A percentile compares a stretch with the other conserved stretches of the same genome.
Conservation (phyloP, 2,113 vertebrate species). For the Tricholaema leucomelas region DNA sequence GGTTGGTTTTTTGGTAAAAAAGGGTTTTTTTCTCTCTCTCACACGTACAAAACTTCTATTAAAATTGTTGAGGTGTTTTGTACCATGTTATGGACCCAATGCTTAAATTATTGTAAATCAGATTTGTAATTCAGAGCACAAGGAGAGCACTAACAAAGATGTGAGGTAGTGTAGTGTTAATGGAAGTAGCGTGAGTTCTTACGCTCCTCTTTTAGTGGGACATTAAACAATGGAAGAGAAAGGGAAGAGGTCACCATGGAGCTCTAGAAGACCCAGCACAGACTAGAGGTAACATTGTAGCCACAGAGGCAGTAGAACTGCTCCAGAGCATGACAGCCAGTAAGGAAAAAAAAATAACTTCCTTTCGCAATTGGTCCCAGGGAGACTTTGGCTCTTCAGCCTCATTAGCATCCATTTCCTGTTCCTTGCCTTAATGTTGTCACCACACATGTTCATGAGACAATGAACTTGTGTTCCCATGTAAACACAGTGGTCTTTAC, state of each 20-base stretch:
- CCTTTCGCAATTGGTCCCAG: slow-evolving; percentile 4
- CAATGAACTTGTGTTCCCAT: slow-evolving; percentile 10
- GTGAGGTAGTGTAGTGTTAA: neutral
- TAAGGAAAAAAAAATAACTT: slow-evolving; percentile 5
- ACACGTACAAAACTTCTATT: neutral
- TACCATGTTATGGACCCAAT: neutral
- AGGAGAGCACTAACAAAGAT: neutral
- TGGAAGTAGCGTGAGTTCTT: neutral
- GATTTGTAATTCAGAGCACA: neutral
- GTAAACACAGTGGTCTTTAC: neutral
- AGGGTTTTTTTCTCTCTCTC: neutral
- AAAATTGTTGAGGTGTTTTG: neutral
- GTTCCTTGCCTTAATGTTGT: neutral
- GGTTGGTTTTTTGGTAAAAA: neutral
- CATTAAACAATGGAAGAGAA: neutral
- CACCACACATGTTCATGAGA: neutral
- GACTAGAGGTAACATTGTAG: neutral
- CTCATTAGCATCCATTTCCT: slow-evolving; percentile 43
- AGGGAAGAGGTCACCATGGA: neutral
- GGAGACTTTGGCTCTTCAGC: slow-evolving; percentile 30
- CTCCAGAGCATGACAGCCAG: neutral
- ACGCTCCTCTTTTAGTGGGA: neutral
- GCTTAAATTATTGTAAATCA: neutral
- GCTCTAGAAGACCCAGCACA: neutral
- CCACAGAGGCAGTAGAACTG: neutral